Conservation (phyloP, 2,113 vertebrate genomes). For the Dryoscopus gambensis region DNA sequence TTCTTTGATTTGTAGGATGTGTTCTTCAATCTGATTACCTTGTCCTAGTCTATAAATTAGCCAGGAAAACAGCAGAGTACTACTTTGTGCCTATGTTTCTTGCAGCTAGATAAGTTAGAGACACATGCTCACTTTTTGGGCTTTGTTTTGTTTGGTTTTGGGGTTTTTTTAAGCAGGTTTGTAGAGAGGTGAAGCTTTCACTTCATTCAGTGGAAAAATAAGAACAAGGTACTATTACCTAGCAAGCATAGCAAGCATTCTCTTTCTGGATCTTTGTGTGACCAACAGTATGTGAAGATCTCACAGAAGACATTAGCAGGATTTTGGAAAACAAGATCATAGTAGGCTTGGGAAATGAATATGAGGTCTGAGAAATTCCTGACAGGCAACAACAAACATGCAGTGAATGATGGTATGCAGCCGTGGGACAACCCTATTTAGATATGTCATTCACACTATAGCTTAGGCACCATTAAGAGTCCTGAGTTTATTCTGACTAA, state of each 20-base stretch:
- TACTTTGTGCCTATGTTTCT: background rate
- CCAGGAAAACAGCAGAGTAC: background rate
- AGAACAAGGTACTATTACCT: background rate
- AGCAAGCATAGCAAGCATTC: background rate
- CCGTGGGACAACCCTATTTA: conserved; percentile 61
- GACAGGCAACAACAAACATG: conserved; percentile 41
- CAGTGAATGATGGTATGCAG: conserved; percentile 49
- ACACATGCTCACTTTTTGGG: background rate
- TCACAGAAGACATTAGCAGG: background rate
- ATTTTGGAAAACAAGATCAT: background rate
- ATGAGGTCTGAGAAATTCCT: background rate
- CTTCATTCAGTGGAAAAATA: background rate
- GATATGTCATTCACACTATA: conserved; percentile 72
- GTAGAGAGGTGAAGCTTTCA: background rate
- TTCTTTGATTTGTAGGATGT: background rate
- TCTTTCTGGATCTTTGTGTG: background rate
- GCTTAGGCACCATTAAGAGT: conserved; percentile 50
- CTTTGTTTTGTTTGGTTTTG: background rate
- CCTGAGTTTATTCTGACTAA: conserved; percentile 61
- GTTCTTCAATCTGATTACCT: conserved; percentile 6
- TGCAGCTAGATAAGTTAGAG: background rate
- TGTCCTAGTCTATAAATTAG: background rate
- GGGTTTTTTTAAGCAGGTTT: background rate
- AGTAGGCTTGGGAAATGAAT: background rate
- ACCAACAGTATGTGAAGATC: background rate